Conservation (phyloP, 2,888 invertebrate genomes). For the Leuctra nigra region DNA sequence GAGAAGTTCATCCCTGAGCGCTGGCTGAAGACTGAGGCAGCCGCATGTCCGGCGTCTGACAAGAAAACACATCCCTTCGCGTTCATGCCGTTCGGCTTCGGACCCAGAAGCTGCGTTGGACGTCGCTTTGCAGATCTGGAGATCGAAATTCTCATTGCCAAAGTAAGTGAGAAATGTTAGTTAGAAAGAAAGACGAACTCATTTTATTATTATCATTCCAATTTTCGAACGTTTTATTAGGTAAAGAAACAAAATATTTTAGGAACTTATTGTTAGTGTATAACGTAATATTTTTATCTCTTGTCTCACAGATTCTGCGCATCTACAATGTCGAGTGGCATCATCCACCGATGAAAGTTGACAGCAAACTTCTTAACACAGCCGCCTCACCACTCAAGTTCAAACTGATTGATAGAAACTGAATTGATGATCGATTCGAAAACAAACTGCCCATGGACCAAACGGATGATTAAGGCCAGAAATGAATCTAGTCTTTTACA, state of each 20-base stretch:
- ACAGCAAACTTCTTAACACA: neutral
- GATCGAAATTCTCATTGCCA: constrained; percentile 48
- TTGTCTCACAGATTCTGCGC: constrained; percentile 18
- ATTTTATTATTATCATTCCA: too few species aligned
- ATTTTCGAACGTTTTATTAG: too few species aligned
- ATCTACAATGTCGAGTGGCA: constrained; percentile 23
- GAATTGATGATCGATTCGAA: too few species aligned
- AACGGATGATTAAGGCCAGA: too few species aligned
- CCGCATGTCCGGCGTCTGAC: too few species aligned
- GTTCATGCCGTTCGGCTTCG: constrained; percentile 60
- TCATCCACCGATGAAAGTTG: neutral
- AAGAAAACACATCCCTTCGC: constrained; percentile 52
- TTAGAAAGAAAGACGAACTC: too few species aligned
- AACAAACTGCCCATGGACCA: too few species aligned
- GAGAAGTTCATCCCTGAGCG: constrained; percentile 57
- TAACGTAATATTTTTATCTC: too few species aligned
- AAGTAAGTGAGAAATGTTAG: too few species aligned
- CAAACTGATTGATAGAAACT: constrained; percentile 11
- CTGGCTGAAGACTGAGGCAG: constrained; percentile 52
- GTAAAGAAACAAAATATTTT: too few species aligned
- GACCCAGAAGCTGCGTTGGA: constrained; percentile 61
- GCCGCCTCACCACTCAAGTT: constrained; percentile 20
- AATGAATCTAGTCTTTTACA: too few species aligned
- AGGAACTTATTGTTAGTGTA: too few species aligned
- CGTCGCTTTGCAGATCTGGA: constrained; percentile 65